Base-by-base conservation (phyloP, 1,140 invertebrate species). In the Drosophila mojavensis region DNA sequence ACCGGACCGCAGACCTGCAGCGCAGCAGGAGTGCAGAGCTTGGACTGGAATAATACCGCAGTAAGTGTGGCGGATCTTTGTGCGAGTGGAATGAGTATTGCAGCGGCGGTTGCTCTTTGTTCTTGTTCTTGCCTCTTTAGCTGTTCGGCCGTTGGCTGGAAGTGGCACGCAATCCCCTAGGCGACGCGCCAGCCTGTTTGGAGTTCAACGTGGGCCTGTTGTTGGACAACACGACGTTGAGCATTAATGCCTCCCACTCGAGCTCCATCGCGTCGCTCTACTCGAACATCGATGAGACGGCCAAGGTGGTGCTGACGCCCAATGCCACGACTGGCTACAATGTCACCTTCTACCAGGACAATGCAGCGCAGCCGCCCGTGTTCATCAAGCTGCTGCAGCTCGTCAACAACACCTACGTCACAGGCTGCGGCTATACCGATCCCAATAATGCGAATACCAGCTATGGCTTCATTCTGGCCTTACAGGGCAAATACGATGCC, bases 381-480 rank as follows among this genome's bases (percentile, higher is more conserved):
- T 33, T 33, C 26, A 59, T 78, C 5, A 88, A 88, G 62, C 36
- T 88, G 11, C 64, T 88, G 43, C 2, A 54, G 6, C 2, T 48
- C 5, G n/a, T 53, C 11, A 64, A 68, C 51, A 10, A 5, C 26
- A 78, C 53, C 3, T 84, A 67, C 13, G 2, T 89, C 11, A 0
- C 70, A 4, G 84, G 84, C 11, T 89, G 84, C 54, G 67, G 61
- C 17, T 90, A 78, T 17, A 78, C 66, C n/a, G 20, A 73, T 43
- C n/a, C 61, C 10, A 1, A 0, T 0, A 28, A 86, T 5, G 1
- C 0, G 0, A 15, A 10, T 4, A 59, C 65, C 41, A 66, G 77
- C 24, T 74, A 43, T 17, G 84, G 81, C 0, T 89, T 90, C 43
- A 72, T 89, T 56, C 41, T 89, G 43, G 71, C 55, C 30, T 1